Evolutionary conservation across 2,888 invertebrate genomes (phyloP), one percentile per base, ranked within the genome.

Genomic region (Orgyia antiqua): DNA sequence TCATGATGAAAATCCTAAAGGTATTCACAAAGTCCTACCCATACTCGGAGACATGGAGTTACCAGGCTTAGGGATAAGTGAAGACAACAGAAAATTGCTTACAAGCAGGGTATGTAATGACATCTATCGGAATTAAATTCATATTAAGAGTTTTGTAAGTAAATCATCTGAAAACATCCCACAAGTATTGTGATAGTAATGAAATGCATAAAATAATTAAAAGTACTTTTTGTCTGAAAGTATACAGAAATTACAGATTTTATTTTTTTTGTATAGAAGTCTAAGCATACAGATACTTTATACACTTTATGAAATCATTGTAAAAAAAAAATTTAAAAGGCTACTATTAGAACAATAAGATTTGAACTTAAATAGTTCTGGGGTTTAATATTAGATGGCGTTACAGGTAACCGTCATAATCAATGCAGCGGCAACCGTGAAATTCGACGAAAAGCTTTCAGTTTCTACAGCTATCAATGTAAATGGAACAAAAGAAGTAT

Each of bases 401-500:
- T 41, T 51, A 15, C 57, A 86, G 86, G 74, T 80, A 1, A 63
- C 80, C 24, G 62, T 86, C 9, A 83, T 86, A 39, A 79, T 86
- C 33, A 80, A 86, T 40, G 65, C 71, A 1, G 86, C 86, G 0
- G 86, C 84, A 0, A 86, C 86, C 0, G 86, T 86, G 0, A 82
- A 91, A 51, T 97, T 97, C 58, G 94, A 96, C 62, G 96, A 96
- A 68, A 91, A 91, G 31, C 80, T 96, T 8, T 89, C 91, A 45
- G 60, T 90, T 1, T 91, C 96, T 0, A 90, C 94, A 3, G 89
- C 89, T 12, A 94, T 95, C 66, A 96, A 96, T 70, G 92, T 96
- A 0, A 80, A 88, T 12, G 95, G 93, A 0, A 93, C 94, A 0
- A 89, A 90, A 43, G 90, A 92, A 49, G 88, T 95, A 10, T 59